Evolutionary conservation across 2,888 invertebrate species (phyloP), one percentile per base, ranked within the genome.

Genomic region (Lepas anatifera): DNA sequence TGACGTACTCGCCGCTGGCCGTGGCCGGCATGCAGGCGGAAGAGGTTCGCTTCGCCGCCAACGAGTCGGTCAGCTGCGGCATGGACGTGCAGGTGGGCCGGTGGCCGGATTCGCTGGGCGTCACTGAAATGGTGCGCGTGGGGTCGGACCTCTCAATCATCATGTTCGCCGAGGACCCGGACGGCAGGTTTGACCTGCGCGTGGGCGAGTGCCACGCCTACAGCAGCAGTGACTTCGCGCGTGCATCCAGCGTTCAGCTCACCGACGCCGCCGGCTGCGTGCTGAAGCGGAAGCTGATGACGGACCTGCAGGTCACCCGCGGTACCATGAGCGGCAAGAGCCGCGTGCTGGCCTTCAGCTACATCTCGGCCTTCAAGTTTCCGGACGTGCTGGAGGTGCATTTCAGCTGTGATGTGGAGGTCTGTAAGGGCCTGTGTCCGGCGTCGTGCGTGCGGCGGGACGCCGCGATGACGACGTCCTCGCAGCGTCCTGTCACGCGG

Each of bases 241-340:
- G 41, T 25, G 27, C 66, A 18, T 41, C 68, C 46, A 72, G 72
- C 29, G 71, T 77, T 29, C 75, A 76, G 67, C 72, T 76, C 64
- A 76, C 75, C 29, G 75, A 75, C 67, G 71, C 73, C 46, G 72
- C 74, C 48, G 76, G 76, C n/a, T 76, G 76, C 71, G 76, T 77
- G n/a, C 70, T 75, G 32, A 76, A 75, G 70, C 73, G 75, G n/a
- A 76, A 76, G 71, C 70, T 76, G 32, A 77, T 76, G 39, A 75
- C 75, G 50, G 71, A 72, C 4, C 76, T 76, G 72, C 70, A 71
- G 48, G 72, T 71, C 39, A 73, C 74, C 37, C 67, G 74, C 16
- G 68, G 72, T 29, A 82, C 83, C 6, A 4, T 58, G 32, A 83
- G 84, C 64, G 84, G 84, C 0, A 85, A 85, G 3, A 82, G 80